These are phyloP conservation scores for Spodoptera picta DNA, from an alignment of 2,888 invertebrate species.

Conservation along the genomic window DNA sequence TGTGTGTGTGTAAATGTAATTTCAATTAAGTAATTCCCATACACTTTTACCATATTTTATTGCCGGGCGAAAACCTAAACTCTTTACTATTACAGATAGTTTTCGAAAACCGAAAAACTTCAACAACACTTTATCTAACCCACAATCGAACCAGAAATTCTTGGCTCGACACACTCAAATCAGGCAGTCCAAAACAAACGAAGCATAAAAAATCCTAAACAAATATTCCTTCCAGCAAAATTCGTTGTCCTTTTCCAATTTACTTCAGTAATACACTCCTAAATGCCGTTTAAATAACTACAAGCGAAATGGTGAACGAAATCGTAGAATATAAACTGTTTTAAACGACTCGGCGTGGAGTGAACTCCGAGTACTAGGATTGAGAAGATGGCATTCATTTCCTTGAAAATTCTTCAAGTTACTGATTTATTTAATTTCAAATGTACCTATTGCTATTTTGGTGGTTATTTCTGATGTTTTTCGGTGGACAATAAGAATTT, in stretches of 20 bases:
- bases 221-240: too few species aligned
- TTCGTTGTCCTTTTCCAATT: slow-evolving; percentile 12
- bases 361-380: slow-evolving; percentile 30
- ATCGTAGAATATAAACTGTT: slow-evolving; percentile 65
- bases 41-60: too few species aligned
- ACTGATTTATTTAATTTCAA: slow-evolving; percentile 33
- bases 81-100: too few species aligned
- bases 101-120: too few species aligned
- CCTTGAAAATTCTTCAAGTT: slow-evolving; percentile 46
- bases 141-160: too few species aligned
- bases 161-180: too few species aligned
- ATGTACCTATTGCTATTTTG: slow-evolving; percentile 17
- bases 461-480: slow-evolving; percentile 10
- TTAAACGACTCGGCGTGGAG: slow-evolving; percentile 48
- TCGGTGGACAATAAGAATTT: background rate
- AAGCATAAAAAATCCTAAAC: too few species aligned
- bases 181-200: too few species aligned
- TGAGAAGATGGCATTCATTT: slow-evolving; percentile 42
- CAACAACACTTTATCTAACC: too few species aligned
- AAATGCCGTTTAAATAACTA: slow-evolving; percentile 22
- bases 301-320: slow-evolving; percentile 36
- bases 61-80: too few species aligned
- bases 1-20: too few species aligned
- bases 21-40: too few species aligned
- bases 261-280: slow-evolving; percentile 8